Evolutionary conservation across 2,888 invertebrate species (phyloP), one percentile per base, ranked within the genome.

Genomic region (Abrostola tripartita): DNA sequence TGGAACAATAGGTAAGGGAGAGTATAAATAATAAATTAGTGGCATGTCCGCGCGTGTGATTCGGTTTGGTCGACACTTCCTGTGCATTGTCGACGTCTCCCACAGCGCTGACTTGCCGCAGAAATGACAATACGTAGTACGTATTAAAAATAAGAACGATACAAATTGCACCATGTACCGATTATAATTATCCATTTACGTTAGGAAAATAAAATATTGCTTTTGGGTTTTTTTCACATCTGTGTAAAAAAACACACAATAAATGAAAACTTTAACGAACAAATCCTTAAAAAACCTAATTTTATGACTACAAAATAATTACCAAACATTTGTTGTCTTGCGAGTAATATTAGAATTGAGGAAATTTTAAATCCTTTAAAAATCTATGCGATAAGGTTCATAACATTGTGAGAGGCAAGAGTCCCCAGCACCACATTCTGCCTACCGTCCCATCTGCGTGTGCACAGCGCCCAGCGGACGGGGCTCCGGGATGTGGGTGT

Each of bases 11-110:
- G 85, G 60, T 71, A 72, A 79, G 71, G 76, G 74, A 76, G 56
- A 42, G 60, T 74, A 76, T 76, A 80, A 85, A 87, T 85, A 89
- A 89, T 85, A 87, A 91, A 91, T 91, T 88, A 87, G 91, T 91
- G 87, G 82, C 87, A 87, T 86, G 87, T 85, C 85, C 84, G 86
- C 85, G 87, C 85, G 87, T 88, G 86, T 89, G 88, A 92, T 89
- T 92, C 87, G 90, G 90, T 88, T 90, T 89, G 84, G 90, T 90
- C 91, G 91, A 90, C 93, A 92, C 90, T 92, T 93, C 93, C 93
- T 91, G 93, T 90, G 91, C 89, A 90, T 92, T 93, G 93, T 92
- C 81, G 88, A 86, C 81, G 89, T 89, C 90, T 89, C 90, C 85
- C 86, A 84, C 86, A 79, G 80, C 84, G 81, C 81, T 83, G 80